Evolutionary conservation across 2,888 invertebrate genomes (phyloP).

Genomic region (Parnassius mnemosyne): DNA sequence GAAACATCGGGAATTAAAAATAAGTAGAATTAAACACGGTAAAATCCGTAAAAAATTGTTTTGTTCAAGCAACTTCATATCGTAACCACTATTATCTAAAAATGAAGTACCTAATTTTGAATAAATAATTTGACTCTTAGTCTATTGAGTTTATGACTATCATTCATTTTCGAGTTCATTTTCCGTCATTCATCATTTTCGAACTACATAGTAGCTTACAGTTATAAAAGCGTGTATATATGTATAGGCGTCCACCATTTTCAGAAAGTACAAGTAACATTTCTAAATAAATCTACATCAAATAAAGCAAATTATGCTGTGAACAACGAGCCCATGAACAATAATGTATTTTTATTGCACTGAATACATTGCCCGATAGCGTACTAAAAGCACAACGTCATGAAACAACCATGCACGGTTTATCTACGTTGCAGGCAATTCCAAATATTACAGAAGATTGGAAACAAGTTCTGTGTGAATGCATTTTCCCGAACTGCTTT

Average conservation of each 20-base stretch:
- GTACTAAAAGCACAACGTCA: not conserved
- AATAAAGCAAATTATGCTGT: not conserved
- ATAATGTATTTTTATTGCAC: constrained; percentile 10
- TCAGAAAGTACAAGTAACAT: not conserved
- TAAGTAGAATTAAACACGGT: too few relatives aligned
- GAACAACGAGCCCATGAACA: constrained; percentile 3
- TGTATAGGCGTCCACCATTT: not conserved
- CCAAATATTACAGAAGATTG: not conserved
- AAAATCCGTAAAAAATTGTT: too few relatives aligned
- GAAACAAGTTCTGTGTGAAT: too few relatives aligned
- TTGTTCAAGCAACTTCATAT: too few relatives aligned
- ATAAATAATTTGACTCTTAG: not conserved
- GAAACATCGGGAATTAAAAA: too few relatives aligned
- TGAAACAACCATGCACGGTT: not conserved
- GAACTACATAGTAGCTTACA: too few relatives aligned
- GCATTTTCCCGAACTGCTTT: too few relatives aligned
- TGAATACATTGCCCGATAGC: constrained; percentile 12
- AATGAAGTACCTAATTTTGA: too few relatives aligned
- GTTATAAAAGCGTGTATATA: not conserved
- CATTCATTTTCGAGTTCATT: not conserved
- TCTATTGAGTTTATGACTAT: not conserved
- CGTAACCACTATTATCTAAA: too few relatives aligned
- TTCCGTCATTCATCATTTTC: too few relatives aligned
- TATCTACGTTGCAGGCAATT: not conserved
- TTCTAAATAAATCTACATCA: not conserved